Percentiles rank a stretch among this genome's conserved stretches.
Conservation (phyloP, 2,888 invertebrate genomes). For the Apocheima hispidaria region DNA sequence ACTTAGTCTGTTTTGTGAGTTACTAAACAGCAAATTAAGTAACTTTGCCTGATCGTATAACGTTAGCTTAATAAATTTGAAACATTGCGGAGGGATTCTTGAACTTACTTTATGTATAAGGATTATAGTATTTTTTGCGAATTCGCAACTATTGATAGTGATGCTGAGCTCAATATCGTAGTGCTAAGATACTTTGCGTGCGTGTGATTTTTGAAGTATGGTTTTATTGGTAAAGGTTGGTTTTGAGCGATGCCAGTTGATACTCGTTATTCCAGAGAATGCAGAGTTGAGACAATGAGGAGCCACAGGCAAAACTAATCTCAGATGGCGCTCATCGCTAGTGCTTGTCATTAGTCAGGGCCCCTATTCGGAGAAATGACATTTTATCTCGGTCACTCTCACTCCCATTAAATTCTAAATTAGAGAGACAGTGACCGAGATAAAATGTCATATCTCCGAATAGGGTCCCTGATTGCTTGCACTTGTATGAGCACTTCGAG, state of each 20-base stretch:
- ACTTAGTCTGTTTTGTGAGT: background rate
- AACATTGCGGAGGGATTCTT: constrained; percentile 49
- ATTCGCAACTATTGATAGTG: constrained; percentile 50
- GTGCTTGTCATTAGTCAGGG: too few species aligned
- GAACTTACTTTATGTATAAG: constrained; percentile 54
- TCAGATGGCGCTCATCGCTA: too few species aligned
- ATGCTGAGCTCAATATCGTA: constrained; percentile 58
- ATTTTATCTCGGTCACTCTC: too few species aligned
- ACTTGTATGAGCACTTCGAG: too few species aligned
- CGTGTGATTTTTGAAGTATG: constrained; percentile 34
- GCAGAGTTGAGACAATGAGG: too few species aligned
- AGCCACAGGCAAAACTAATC: too few species aligned
- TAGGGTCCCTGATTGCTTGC: too few species aligned
- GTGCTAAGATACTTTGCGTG: constrained; percentile 50
- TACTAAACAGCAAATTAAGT: background rate
- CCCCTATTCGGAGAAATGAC: too few species aligned
- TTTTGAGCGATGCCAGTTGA: constrained; percentile 32
- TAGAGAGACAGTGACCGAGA: too few species aligned
- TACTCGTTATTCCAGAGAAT: too few species aligned
- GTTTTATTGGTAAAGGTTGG: constrained; percentile 25
- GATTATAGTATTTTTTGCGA: constrained; percentile 51
- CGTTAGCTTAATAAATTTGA: constrained; percentile 10
- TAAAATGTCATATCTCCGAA: too few species aligned
- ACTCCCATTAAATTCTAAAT: too few species aligned
- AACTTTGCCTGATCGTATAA: constrained; percentile 33